Conservation (phyloP, 2,888 invertebrate genomes). For the Dicranocentrus wangi region DNA sequence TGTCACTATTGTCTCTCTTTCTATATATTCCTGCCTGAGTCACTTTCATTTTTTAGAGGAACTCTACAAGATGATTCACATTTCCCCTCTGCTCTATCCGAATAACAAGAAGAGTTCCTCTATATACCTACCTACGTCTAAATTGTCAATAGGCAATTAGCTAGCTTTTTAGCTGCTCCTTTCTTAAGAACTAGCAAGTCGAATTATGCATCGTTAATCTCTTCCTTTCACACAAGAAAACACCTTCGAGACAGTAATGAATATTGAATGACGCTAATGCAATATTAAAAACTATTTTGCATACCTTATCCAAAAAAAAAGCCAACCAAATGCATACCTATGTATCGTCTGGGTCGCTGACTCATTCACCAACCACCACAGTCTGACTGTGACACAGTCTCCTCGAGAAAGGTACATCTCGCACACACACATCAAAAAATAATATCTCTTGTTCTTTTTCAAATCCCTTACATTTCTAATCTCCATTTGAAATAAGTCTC, state of each 20-base stretch:
- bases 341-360: too few relatives aligned
- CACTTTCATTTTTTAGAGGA: conserved; percentile 10
- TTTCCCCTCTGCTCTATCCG: too few relatives aligned
- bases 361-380: too few relatives aligned
- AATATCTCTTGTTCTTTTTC: too few relatives aligned
- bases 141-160: conserved; percentile 39
- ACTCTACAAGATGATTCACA: background rate
- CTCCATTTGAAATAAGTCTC: too few relatives aligned
- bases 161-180: background rate
- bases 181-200: background rate
- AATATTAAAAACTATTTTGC: background rate
- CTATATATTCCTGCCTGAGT: background rate
- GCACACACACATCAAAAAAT: too few relatives aligned
- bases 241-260: conserved; percentile 16
- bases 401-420: too few relatives aligned
- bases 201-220: conserved; percentile 11
- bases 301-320: background rate
- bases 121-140: background rate
- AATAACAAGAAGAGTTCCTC: too few relatives aligned
- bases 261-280: conserved; percentile 13
- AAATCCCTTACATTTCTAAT: too few relatives aligned
- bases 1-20: background rate
- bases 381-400: too few relatives aligned
- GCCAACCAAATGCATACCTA: background rate
- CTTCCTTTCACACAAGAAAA: background rate